Conservation (phyloP, 2,113 vertebrate species). For the Sinocyclocheilus grahami region DNA sequence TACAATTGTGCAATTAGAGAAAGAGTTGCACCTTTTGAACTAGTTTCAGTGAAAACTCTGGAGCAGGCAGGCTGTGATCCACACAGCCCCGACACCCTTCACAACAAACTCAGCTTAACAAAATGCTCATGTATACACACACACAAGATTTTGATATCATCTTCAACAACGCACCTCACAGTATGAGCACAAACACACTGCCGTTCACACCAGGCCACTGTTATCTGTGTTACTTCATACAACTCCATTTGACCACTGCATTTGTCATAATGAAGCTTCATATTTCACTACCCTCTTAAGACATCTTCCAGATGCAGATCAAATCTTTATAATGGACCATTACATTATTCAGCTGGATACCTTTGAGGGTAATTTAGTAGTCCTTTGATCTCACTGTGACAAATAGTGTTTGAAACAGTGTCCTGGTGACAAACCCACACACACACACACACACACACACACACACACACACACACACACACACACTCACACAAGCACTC, state of each 20-base stretch:
- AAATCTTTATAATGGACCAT: constrained; percentile 32
- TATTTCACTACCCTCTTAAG: constrained; percentile 10
- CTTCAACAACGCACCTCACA: constrained; percentile 32
- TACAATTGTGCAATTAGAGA: neutral
- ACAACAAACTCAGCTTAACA: neutral
- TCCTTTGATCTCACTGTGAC: too few species aligned
- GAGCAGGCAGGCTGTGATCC: neutral
- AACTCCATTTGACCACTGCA: constrained; percentile 58
- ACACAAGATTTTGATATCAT: constrained; percentile 8
- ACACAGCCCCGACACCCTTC: neutral
- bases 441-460: too few species aligned
- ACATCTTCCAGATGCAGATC: constrained; percentile 21
- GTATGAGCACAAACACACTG: constrained; percentile 26
- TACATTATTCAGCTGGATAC: constrained; percentile 14
- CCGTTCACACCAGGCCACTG: constrained; percentile 27
- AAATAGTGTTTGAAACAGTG: constrained; percentile 61
- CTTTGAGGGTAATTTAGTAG: too few species aligned
- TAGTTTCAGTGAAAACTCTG: neutral
- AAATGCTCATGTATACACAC: neutral
- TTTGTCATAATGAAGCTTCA: constrained; percentile 34
- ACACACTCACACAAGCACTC: neutral
- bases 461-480: constrained; percentile 12
- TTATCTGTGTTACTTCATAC: neutral
- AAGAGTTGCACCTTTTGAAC: neutral
- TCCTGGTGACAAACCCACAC: neutral